Percentiles rank a stretch among this genome's conserved stretches.
phyloP scores from a whole-genome alignment of 2,888 invertebrate species.

The Xestoiulus laeticollis region DNA sequence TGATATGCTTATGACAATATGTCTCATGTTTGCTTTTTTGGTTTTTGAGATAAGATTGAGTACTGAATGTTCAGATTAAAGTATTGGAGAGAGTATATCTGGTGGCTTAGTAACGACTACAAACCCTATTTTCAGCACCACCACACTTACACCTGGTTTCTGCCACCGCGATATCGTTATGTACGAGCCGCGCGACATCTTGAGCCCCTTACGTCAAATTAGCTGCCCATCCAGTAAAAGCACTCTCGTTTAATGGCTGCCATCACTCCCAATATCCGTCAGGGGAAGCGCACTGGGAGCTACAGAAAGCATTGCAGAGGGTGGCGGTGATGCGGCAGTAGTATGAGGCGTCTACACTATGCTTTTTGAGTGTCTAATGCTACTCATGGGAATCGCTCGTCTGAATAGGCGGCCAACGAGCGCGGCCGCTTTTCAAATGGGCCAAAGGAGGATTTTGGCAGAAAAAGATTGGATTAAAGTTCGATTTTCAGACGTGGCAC shows the following conservation, averaged over 20 bases:
- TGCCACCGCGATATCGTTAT: neutral
- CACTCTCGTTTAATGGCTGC: neutral
- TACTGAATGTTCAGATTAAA: too few species aligned
- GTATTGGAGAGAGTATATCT: too few species aligned
- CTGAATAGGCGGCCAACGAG: too few species aligned
- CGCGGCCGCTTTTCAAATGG: too few species aligned
- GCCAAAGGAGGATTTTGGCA: neutral
- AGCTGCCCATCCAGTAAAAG: neutral
- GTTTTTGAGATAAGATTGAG: too few species aligned
- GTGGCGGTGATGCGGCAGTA: too few species aligned
- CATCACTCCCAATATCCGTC: neutral
- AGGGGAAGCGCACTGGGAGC: neutral
- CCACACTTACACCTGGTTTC: too few species aligned
- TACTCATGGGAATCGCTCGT: neutral
- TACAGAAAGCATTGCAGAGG: neutral
- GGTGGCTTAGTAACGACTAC: too few species aligned
- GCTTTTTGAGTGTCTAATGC: neutral
- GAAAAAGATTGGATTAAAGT: neutral
- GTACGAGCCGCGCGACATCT: neutral
- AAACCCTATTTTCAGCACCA: too few species aligned
- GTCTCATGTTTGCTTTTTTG: too few species aligned
- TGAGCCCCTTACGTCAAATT: neutral
- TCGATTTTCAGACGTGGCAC: neutral
- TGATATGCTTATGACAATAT: too few species aligned
- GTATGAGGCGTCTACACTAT: too few species aligned